Evolutionary conservation across 2,888 invertebrate genomes (phyloP).

Genomic region (Agelastica alni): DNA sequence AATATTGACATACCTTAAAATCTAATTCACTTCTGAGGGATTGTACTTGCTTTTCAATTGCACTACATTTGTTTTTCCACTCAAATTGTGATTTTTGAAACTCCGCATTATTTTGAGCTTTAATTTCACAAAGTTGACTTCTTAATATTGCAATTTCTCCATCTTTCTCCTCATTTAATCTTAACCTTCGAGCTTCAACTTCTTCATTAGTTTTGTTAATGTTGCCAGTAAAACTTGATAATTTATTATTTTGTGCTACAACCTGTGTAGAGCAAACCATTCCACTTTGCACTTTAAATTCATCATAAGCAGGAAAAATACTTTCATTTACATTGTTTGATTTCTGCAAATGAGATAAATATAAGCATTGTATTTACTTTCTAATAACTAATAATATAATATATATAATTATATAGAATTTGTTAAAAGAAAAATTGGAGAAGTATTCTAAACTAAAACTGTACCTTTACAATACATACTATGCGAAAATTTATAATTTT

Average conservation of each 20-base stretch:
- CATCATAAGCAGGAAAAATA: slow-evolving; percentile 42
- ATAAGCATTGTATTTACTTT: no score
- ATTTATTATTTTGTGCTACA: not conserved
- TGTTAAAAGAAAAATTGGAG: no score
- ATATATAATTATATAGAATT: no score
- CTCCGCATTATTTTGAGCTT: slow-evolving; percentile 57
- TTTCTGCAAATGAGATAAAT: no score
- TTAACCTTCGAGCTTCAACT: slow-evolving; percentile 39
- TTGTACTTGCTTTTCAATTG: slow-evolving; percentile 56
- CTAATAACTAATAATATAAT: no score
- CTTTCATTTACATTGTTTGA: slow-evolving; percentile 33
- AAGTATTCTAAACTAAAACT: no score
- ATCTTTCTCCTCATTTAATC: slow-evolving; percentile 61
- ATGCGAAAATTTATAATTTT: no score
- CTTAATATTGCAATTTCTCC: slow-evolving; percentile 64
- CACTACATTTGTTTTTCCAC: slow-evolving; percentile 59
- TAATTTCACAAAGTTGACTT: slow-evolving; percentile 60
- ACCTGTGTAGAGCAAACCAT: slow-evolving; percentile 35
- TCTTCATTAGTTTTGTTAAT: slow-evolving; percentile 22
- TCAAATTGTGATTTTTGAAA: slow-evolving; percentile 57
- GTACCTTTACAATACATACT: no score
- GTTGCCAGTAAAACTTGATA: slow-evolving; percentile 10
- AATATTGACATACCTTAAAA: slow-evolving; percentile 58
- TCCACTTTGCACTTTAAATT: slow-evolving; percentile 39
- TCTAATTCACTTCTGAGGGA: slow-evolving; percentile 61